Percentiles rank a stretch among this genome's conserved stretches.
Conservation (phyloP, 64 coral and sea anemone species). For the Catalaphyllia jardinei region DNA sequence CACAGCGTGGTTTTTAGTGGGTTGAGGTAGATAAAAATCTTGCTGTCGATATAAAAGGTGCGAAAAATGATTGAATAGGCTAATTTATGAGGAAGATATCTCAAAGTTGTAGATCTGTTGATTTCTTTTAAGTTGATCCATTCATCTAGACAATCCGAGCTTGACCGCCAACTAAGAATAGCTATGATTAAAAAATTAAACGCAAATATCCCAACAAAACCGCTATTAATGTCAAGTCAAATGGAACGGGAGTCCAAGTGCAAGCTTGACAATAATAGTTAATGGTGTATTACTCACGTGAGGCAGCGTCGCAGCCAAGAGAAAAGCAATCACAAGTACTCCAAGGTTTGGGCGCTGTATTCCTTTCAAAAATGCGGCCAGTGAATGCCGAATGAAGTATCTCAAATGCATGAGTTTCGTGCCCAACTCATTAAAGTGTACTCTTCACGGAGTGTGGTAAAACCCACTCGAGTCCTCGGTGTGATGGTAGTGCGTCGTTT, state of each 20-base stretch:
- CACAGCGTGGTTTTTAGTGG: not conserved
- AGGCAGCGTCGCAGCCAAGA: constrained; percentile 25
- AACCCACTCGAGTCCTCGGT: constrained; percentile 28
- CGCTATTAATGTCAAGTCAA: not conserved
- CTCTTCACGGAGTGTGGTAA: constrained; percentile 42
- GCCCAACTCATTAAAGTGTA: constrained; percentile 51
- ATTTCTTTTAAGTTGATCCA: not conserved
- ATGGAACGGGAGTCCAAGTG: not conserved
- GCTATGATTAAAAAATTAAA: not conserved
- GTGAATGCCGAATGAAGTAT: constrained; percentile 40
- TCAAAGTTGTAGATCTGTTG: not conserved
- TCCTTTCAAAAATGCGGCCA: constrained; percentile 56
- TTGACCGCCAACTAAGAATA: not conserved
- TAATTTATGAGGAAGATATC: constrained; percentile 12
- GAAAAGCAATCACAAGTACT: constrained; percentile 13
- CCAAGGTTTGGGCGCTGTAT: constrained; percentile 27
- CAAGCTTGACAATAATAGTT: not conserved
- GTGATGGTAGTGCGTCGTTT: not conserved
- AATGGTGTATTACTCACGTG: constrained; percentile 6
- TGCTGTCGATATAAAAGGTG: not conserved
- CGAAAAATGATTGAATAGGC: not conserved
- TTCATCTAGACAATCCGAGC: not conserved
- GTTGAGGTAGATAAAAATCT: constrained; percentile 27
- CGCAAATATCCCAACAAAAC: not conserved
- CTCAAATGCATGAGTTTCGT: constrained; percentile 53